Percentiles rank a stretch among this genome's conserved stretches.
These are phyloP conservation scores for Phrixothrix hirtus DNA, from an alignment of 2,888 invertebrate species.

Conservation along the genomic window DNA sequence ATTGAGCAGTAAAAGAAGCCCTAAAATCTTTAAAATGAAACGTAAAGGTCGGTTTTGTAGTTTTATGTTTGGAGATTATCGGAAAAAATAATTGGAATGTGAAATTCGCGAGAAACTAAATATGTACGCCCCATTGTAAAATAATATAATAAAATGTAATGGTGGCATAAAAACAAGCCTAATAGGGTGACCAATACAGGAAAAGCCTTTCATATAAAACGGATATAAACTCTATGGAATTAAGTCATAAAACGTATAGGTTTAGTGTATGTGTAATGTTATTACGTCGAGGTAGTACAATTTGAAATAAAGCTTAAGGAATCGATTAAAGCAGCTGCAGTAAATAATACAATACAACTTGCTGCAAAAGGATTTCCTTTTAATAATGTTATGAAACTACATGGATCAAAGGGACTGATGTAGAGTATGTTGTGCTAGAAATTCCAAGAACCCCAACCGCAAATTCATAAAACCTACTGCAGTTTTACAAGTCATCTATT, in stretches of 20 bases:
- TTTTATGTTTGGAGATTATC: too few species aligned
- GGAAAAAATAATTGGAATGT: too few species aligned
- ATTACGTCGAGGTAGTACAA: slow-evolving; percentile 13
- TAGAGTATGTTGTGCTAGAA: background rate
- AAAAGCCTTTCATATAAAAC: slow-evolving; percentile 25
- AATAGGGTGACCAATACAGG: slow-evolving; percentile 26
- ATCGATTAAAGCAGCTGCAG: slow-evolving; percentile 16
- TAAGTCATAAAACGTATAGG: slow-evolving; percentile 25
- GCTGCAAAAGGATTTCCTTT: slow-evolving; percentile 5
- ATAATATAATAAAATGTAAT: slow-evolving; percentile 27
- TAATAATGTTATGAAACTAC: slow-evolving; percentile 6
- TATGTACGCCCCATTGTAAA: slow-evolving; percentile 4
- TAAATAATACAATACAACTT: slow-evolving; percentile 14
- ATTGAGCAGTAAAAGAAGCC: too few species aligned
- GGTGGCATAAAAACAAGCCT: slow-evolving; percentile 18
- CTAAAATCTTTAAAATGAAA: too few species aligned
- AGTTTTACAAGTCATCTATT: background rate
- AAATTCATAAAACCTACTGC: background rate
- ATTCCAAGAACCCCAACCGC: background rate
- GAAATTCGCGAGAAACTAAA: too few species aligned
- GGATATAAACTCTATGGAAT: slow-evolving; percentile 23
- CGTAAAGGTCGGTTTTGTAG: too few species aligned
- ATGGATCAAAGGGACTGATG: background rate
- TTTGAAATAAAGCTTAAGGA: slow-evolving; percentile 19
- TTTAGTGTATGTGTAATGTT: slow-evolving; percentile 24